Conservation (phyloP, 2,797 vertebrate species). For the Brachymystax lenok region DNA sequence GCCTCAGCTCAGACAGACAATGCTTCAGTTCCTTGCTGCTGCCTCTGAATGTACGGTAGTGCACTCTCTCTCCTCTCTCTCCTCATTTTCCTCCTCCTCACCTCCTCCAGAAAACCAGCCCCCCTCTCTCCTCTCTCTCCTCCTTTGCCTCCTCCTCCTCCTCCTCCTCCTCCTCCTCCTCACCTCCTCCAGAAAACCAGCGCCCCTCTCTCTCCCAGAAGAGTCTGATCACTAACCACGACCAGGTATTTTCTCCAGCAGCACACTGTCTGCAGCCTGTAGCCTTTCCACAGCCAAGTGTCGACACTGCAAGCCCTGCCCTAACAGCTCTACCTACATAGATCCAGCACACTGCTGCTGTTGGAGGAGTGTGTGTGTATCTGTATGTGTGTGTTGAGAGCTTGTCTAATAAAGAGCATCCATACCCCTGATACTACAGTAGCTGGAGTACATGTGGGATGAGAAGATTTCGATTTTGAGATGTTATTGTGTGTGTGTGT, state of each 20-base stretch:
- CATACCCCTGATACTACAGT: not conserved
- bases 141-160: slow-evolving; percentile 41
- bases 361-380: not conserved
- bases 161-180: slow-evolving; percentile 41
- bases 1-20: slow-evolving; percentile 48
- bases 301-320: not conserved
- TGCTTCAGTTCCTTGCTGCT: slow-evolving; percentile 46
- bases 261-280: slow-evolving; percentile 17
- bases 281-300: slow-evolving; percentile 18
- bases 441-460: not conserved
- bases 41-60: slow-evolving; percentile 59
- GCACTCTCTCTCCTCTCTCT: slow-evolving; percentile 44
- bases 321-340: slow-evolving; percentile 5
- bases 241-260: slow-evolving; percentile 16
- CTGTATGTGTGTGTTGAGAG: not conserved
- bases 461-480: not conserved
- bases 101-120: slow-evolving; percentile 37
- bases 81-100: slow-evolving; percentile 37
- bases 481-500: not conserved
- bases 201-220: slow-evolving; percentile 33
- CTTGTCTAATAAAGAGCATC: not conserved
- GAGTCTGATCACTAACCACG: slow-evolving; percentile 42
- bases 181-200: slow-evolving; percentile 35
- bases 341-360: not conserved
- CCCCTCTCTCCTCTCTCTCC: slow-evolving; percentile 42